Conservation (phyloP, 2,113 vertebrate genomes). For the Eleginops maclovinus region DNA sequence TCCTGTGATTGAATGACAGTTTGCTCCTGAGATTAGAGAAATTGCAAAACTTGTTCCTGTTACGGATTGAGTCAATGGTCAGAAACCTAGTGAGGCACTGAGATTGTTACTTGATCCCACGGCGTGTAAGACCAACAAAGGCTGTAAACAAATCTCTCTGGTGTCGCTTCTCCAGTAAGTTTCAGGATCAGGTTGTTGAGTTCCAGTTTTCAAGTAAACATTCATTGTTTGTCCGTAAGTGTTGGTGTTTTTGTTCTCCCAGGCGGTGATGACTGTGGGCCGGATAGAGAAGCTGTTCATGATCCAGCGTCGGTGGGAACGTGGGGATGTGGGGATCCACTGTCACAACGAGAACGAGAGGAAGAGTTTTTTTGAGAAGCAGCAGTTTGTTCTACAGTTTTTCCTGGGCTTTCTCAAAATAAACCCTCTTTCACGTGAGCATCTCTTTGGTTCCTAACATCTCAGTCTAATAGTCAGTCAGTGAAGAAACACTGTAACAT, state of each 20-base stretch:
- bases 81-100: slow-evolving; percentile 30
- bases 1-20: not conserved
- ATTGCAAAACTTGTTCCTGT: not conserved
- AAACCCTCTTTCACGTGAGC: slow-evolving; percentile 69
- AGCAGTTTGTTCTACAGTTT: slow-evolving; percentile 83
- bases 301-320: slow-evolving; percentile 81
- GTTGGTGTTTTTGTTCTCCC: slow-evolving; percentile 28
- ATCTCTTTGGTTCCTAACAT: slow-evolving; percentile 18
- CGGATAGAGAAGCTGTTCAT: slow-evolving; percentile 83
- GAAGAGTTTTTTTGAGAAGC: slow-evolving; percentile 62
- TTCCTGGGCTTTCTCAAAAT: slow-evolving; percentile 81
- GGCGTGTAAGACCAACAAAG: slow-evolving; percentile 20
- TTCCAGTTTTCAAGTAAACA: slow-evolving; percentile 34
- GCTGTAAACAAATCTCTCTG: slow-evolving; percentile 62
- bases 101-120: slow-evolving; percentile 57
- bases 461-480: not conserved
- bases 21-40: not conserved
- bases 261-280: slow-evolving; percentile 81
- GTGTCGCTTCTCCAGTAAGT: slow-evolving; percentile 56
- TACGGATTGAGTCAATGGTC: slow-evolving; percentile 27
- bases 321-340: slow-evolving; percentile 63
- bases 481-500: not conserved
- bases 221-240: slow-evolving; percentile 2
- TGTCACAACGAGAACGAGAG: slow-evolving; percentile 67
- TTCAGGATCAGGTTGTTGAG: slow-evolving; percentile 57